Conservation (phyloP, 2,888 invertebrate genomes). For the Phorcus lineatus region DNA sequence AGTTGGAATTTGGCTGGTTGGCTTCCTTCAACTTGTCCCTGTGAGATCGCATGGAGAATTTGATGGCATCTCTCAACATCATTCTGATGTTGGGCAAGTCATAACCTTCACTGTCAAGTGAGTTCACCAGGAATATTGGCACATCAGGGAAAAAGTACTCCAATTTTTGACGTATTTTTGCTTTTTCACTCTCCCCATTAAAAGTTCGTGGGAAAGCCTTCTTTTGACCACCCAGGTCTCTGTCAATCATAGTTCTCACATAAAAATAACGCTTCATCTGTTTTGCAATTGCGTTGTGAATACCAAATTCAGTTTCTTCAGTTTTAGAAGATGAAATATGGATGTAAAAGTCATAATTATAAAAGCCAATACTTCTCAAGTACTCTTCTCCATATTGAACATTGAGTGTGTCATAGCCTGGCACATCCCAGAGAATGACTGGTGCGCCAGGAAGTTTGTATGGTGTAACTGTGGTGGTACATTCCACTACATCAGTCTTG, state of each 20-base stretch:
- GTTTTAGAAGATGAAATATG: conserved; percentile 27
- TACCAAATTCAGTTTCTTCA: neutral
- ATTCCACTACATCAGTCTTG: conserved; percentile 27
- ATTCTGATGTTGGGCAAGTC: conserved; percentile 8
- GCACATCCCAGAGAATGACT: conserved; percentile 39
- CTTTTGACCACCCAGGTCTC: neutral
- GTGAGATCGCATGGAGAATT: neutral
- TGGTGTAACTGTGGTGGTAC: conserved; percentile 11
- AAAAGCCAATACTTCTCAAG: conserved; percentile 30
- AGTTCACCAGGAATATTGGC: conserved; percentile 20
- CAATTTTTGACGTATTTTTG: neutral
- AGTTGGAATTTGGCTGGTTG: neutral
- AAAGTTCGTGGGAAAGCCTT: conserved; percentile 7
- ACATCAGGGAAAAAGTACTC: neutral
- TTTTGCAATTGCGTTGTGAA: conserved; percentile 13
- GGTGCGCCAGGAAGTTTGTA: conserved; percentile 24
- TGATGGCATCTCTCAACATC: neutral
- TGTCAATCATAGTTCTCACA: conserved; percentile 19
- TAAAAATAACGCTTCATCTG: conserved; percentile 23
- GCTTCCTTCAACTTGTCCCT: neutral
- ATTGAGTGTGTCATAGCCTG: conserved; percentile 35
- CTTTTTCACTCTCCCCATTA: neutral
- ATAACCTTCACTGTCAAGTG: neutral
- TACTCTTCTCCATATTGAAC: conserved; percentile 30
- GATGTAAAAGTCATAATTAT: conserved; percentile 28